Evolutionary conservation across 1,140 invertebrate species (phyloP), one percentile per base, ranked within the genome.

Genomic region (Rhyzopertha dominica): DNA sequence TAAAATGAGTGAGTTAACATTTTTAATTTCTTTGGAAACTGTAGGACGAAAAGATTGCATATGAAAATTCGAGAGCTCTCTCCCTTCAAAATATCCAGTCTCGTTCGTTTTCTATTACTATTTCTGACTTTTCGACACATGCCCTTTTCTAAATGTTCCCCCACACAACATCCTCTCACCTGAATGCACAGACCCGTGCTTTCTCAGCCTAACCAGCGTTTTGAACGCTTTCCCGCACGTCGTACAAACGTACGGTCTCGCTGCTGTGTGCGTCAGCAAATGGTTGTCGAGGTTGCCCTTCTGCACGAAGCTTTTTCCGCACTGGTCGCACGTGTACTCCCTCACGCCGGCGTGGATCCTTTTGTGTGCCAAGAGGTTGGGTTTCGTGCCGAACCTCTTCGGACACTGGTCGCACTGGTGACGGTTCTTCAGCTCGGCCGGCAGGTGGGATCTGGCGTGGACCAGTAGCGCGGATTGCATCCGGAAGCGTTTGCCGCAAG

Each of bases 221-320:
- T 79, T 80, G 51, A 80, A 67, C 2, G 62, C 32, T 49, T 66
- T 67, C 5, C 56, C 58, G 41, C 77, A 78, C 2, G 72, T 58
- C 2, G 63, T 65, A 46, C 73, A 76, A 8, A 63, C 45, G 39
- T 56, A 68, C 0, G 65, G 65, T 18, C 65, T 41, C 3, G 50
- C 74, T 14, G 59, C 63, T 0, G 74, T 74, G 43, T 78, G 76
- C n/a, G 74, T 77, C 44, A 77, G 58, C 45, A 77, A 67, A 49
- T 78, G 76, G 43, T 74, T 75, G 50, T 78, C 74, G 28, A 78
- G 56, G 62, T 77, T 77, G 14, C 75, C 75, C 53, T 78, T 78
- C 46, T 77, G 75, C 14, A 77, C 72, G 51, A 78, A 78, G 59
- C 74, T 77, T 53, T 77, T 78, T 2, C 75, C 76, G 55, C 76